Base-by-base conservation (phyloP, 2,113 vertebrate species). In the Hirundichthys speculiger region DNA sequence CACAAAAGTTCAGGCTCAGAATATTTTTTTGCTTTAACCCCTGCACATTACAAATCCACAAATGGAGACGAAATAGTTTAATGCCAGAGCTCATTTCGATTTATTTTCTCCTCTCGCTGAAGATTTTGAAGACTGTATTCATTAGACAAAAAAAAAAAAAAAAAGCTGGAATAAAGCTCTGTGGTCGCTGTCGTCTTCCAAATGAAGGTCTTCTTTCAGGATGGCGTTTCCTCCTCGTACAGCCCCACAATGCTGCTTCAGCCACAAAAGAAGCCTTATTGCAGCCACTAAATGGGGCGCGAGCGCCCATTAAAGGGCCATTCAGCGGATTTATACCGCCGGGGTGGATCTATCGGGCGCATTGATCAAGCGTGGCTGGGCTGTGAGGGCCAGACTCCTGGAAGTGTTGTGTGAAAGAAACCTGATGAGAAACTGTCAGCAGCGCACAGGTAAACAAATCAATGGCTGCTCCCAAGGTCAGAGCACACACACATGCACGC, bases 341-440 rank as follows among this genome's bases (percentile, higher is more conserved):
- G 68, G 80, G 20, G 15, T 83, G 72, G 67, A 88, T 92, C 89
- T 85, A 90, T 92, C 88, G 89, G 87, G 38, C 60, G 45, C 90
- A 92, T 91, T 92, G 90, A 92, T 92, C 87, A 90, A 61, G 69
- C 77, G 71, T 73, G 58, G 50, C n/a, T 54, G 59, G 66, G 80
- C 77, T 77, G 83, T 81, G 86, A 53, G 76, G 80, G 86, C 83
- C 88, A 82, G 65, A 75, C 82, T 78, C 60, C 84, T 87, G 84
- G 90, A 92, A 82, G 89, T 90, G 85, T 88, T 88, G 88, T 79
- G 82, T 84, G 86, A 88, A 88, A 85, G 89, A 91, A 91, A 84
- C 74, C 86, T 92, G 92, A 93, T 91, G 88, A 92, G 90, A 89
- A 92, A 79, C 88, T 92, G 91, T 92, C 91, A 92, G 88, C 67